Evolutionary conservation across 2,113 vertebrate genomes (phyloP), one percentile per base, ranked within the genome.

Genomic region (Dissostichus mawsoni): DNA sequence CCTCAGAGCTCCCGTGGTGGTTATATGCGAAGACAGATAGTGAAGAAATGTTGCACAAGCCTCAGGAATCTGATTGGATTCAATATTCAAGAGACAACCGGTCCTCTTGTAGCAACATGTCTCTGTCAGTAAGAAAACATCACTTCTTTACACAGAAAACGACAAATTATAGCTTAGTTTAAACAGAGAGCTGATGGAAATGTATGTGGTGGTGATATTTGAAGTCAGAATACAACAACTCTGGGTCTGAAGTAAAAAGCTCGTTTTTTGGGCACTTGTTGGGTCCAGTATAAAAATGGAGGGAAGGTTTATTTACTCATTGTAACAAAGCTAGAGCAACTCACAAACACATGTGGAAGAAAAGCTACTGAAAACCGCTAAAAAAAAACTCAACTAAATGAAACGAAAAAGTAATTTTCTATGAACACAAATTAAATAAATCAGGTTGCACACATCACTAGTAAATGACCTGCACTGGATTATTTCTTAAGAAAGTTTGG

Each of bases 41-140:
- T 66, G 8, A 74, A 73, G 14, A 16, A 59, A 44, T 53, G n/a
- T 58, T 70, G 53, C 52, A 75, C 18, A 41, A 58, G 56, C 25
- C 45, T 55, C n/a, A 13, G 23, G 59, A 55, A 68, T 74, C 25
- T 77, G 59, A 58, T 47, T 62, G 50, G 51, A 76, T 63, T 69
- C 33, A 74, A 67, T 25, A 64, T 48, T 65, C 20, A 57, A 72
- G 64, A 81, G 50, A 51, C 41, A 65, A 68, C 29, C 1, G 6
- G 14, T 25, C 9, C 59, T 16, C 18, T 36, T 33, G 70, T 44
- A 14, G 17, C 41, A 57, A 20, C 61, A 59, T 44, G 41, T 58
- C 44, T 65, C 33, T 57, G 23, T 76, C 23, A 18, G 59, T 3
- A 59, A 69, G n/a, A 59, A 25, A 17, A 23, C 18, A 18, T 59